These are phyloP conservation scores for Dicyrtomina minuta DNA, from an alignment of 2,888 invertebrate genomes.

Conservation along the genomic window DNA sequence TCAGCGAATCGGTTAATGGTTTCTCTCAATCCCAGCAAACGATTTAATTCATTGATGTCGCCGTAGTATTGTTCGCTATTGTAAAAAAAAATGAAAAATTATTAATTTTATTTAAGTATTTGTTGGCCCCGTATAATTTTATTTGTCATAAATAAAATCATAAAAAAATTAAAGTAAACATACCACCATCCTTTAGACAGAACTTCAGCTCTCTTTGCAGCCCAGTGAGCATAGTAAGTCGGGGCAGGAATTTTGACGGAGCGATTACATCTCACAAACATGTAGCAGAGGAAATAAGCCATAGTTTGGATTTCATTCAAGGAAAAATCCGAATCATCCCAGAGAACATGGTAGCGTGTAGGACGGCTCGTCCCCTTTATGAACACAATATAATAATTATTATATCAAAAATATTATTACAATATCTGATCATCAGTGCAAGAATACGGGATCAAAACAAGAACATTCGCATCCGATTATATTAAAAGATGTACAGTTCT, in stretches of 20 bases:
- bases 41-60: constrained; percentile 1
- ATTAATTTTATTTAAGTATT: too few relatives aligned
- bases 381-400: too few relatives aligned
- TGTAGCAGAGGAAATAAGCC: constrained; percentile 80
- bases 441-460: too few relatives aligned
- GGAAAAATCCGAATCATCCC: constrained; percentile 71
- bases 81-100: neutral
- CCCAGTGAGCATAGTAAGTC: constrained; percentile 41
- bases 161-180: too few relatives aligned
- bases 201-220: constrained; percentile 34
- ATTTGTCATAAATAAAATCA: too few relatives aligned
- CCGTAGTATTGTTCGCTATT: constrained; percentile 7
- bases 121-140: too few relatives aligned
- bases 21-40: neutral
- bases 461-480: too few relatives aligned
- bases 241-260: constrained; percentile 57
- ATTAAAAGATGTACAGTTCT: too few relatives aligned
- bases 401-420: too few relatives aligned
- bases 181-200: constrained; percentile 33
- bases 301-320: constrained; percentile 76
- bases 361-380: constrained; percentile 56
- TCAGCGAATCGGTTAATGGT: neutral
- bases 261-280: constrained; percentile 76
- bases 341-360: constrained; percentile 72
- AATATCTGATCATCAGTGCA: too few relatives aligned